A percentile compares a stretch with the other conserved stretches of the same genome.
These are phyloP conservation scores for Hirundichthys speculiger DNA, from an alignment of 2,113 vertebrate genomes.

Conservation along the genomic window DNA sequence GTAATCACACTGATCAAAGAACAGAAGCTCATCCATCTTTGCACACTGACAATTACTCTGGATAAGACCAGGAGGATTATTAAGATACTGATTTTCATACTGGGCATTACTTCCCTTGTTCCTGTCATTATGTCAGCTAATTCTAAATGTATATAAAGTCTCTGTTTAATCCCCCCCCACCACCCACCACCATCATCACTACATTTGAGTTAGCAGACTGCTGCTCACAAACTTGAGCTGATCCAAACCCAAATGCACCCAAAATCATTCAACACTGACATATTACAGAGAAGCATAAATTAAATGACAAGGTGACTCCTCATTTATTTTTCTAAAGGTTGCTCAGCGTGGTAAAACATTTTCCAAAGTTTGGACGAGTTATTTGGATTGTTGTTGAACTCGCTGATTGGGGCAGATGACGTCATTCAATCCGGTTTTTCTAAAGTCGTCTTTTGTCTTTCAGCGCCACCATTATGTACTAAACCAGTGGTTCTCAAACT, in stretches of 20 bases:
- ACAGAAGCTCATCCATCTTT: conserved; percentile 13
- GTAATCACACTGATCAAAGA: conserved; percentile 26
- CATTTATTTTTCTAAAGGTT: too few relatives aligned
- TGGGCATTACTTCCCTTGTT: conserved; percentile 3
- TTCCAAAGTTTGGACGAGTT: too few relatives aligned
- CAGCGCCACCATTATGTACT: too few relatives aligned
- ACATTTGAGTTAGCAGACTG: background rate
- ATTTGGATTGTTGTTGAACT: too few relatives aligned
- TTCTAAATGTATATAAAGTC: background rate
- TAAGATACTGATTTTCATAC: conserved; percentile 7
- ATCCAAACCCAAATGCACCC: background rate
- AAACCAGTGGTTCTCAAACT: too few relatives aligned
- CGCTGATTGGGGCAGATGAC: too few relatives aligned
- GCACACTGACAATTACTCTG: background rate
- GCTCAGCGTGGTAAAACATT: too few relatives aligned
- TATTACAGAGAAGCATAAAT: too few relatives aligned
- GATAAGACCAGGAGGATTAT: conserved; percentile 5
- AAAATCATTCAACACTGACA: background rate
- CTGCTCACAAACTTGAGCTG: background rate
- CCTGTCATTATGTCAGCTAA: background rate
- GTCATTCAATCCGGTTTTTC: too few relatives aligned
- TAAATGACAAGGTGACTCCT: too few relatives aligned
- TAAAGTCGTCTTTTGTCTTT: too few relatives aligned
- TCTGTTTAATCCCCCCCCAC: conserved; percentile 3
- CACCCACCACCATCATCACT: too few relatives aligned